Evolutionary conservation across 2,797 vertebrate genomes (phyloP), one percentile per base, ranked within the genome.

Genomic region (Rhynchotus rufescens): DNA sequence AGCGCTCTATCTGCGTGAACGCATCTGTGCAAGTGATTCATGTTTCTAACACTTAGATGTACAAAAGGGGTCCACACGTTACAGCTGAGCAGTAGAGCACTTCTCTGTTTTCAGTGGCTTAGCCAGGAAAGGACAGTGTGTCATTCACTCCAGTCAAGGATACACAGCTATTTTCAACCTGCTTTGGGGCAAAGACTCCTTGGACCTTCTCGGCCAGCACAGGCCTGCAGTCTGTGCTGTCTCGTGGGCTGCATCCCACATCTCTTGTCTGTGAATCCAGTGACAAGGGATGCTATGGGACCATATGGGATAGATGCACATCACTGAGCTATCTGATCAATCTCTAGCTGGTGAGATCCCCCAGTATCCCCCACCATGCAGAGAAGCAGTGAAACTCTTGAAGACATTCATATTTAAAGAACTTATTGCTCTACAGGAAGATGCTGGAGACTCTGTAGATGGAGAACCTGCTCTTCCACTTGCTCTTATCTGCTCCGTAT

Each of bases 1-100:
- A 87, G 77, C 51, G 56, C 38, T 92, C 88, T 89, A 81, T 89
- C 80, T 90, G 80, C 85, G 38, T 25, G 80, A 92, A 84, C 80
- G 78, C 83, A 65, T 91, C 75, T n/a, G 79, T 3, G 7, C 16
- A 68, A 93, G 54, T 90, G 90, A 93, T 93, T 90, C 92, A 88
- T 90, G 30, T 64, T 81, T 73, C 67, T 44, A 28, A 89, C 73
- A n/a, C 57, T 26, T 8, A 40, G 82, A 28, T 73, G 30, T 64
- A 76, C 5, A 2, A 49, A 95, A 69, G 49, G 30, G 56, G 77
- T 69, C 25, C 60, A 67, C 60, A 44, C 47, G 1, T 69, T 51
- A 52, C 59, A 89, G 72, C 54, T 83, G 69, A 40, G 54, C 45
- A 19, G 7, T 26, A 38, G 1, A 59, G 44, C 19, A 7, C 45